Evolutionary conservation across 1,140 invertebrate genomes (phyloP).

Genomic region (Amyelois transitella): DNA sequence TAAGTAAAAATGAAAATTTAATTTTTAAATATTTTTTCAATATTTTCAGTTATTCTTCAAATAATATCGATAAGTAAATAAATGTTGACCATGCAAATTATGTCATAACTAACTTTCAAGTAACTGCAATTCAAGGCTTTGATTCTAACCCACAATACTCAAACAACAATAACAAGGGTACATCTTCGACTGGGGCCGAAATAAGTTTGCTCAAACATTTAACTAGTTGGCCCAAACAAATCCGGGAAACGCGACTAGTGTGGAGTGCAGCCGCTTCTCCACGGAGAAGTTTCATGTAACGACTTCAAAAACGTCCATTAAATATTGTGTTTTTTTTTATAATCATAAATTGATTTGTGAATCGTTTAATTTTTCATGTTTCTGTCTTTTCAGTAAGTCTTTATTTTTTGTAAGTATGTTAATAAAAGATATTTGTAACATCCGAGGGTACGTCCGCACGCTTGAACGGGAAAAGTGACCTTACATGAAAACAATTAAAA

Average conservation of each 20-base stretch:
- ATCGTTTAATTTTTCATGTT: conserved; percentile 6
- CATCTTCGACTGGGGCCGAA: conserved; percentile 48
- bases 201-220: conserved; percentile 66
- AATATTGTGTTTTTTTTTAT: too few relatives aligned
- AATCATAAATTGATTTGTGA: conserved; percentile 25
- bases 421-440: too few relatives aligned
- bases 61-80: too few relatives aligned
- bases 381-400: too few relatives aligned
- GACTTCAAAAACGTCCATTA: conserved; percentile 45
- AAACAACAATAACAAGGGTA: conserved; percentile 54
- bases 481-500: too few relatives aligned
- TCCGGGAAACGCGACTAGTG: conserved; percentile 47
- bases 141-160: conserved; percentile 25
- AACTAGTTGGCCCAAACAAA: conserved; percentile 57
- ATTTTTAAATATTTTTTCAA: too few relatives aligned
- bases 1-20: too few relatives aligned
- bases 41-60: too few relatives aligned
- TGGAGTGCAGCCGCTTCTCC: conserved; percentile 31
- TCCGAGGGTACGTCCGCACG: too few relatives aligned
- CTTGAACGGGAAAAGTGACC: too few relatives aligned
- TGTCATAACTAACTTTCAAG: neutral
- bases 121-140: conserved; percentile 2
- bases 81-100: neutral
- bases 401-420: too few relatives aligned
- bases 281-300: conserved; percentile 39